phyloP scores from a whole-genome alignment of 1,140 invertebrate species.

The Leptinotarsa defecta region DNA sequence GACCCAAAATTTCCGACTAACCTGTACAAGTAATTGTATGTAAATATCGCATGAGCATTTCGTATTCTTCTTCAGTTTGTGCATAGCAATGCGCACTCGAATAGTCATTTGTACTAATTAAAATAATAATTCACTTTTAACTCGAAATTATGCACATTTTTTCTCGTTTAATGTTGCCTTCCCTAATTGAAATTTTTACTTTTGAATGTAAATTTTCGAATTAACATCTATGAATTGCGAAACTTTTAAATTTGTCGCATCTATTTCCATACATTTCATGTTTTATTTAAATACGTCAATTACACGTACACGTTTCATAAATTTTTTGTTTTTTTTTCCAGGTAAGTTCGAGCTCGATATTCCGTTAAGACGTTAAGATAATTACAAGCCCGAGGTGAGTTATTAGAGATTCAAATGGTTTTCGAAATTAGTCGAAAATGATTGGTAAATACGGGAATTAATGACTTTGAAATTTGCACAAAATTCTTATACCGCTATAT shows the following conservation, averaged over 20 bases:
- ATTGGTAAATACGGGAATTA: no score
- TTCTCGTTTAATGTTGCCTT: conserved; percentile 17
- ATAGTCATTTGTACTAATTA: conserved; percentile 7
- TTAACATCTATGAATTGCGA: conserved; percentile 13
- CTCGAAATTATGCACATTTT: conserved; percentile 4
- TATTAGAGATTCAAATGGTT: background rate
- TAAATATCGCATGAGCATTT: background rate
- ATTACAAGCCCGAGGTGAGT: background rate
- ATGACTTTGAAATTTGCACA: no score
- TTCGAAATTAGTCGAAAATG: background rate
- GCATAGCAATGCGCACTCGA: background rate
- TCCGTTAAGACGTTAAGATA: background rate
- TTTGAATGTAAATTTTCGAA: conserved; percentile 16
- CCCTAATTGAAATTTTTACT: conserved; percentile 8
- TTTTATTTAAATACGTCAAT: conserved; percentile 20
- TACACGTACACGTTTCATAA: background rate
- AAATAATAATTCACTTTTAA: background rate
- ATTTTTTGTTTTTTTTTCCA: conserved; percentile 2
- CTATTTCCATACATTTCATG: conserved; percentile 12
- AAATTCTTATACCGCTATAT: no score
- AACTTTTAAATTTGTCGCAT: conserved; percentile 14
- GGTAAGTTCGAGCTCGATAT: conserved; percentile 9
- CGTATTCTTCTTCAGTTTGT: background rate
- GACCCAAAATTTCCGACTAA: background rate
- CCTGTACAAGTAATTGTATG: conserved; percentile 2